Evolutionary conservation across 2,113 vertebrate genomes (phyloP).

Genomic region (Misgurnus mizolepis): DNA sequence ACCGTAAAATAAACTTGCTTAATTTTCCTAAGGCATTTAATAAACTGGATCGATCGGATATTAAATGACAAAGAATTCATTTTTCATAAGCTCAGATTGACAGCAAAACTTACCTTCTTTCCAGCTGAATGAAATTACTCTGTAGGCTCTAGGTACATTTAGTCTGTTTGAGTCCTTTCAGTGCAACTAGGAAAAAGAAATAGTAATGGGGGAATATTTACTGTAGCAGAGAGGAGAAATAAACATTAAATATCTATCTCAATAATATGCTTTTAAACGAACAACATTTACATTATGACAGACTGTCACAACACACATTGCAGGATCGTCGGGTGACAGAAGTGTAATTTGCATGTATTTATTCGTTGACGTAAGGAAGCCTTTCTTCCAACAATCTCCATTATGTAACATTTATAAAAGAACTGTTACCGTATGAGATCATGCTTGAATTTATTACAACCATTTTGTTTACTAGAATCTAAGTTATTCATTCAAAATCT

Average conservation of each 20-base stretch:
- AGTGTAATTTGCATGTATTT: constrained; percentile 15
- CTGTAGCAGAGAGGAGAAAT: background rate
- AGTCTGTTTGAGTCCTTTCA: background rate
- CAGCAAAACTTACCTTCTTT: background rate
- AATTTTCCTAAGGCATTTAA: background rate
- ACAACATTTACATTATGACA: constrained; percentile 44
- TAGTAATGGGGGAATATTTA: background rate
- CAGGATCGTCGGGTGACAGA: background rate
- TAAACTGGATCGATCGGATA: background rate
- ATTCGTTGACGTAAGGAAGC: background rate
- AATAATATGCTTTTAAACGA: constrained; percentile 40
- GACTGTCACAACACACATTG: constrained; percentile 39
- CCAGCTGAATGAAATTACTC: background rate
- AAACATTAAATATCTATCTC: constrained; percentile 25
- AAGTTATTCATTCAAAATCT: background rate
- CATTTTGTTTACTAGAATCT: background rate
- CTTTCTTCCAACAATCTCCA: background rate
- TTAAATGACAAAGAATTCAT: background rate
- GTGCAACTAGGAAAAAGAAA: background rate
- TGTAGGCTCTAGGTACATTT: too few species aligned
- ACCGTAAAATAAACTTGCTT: background rate
- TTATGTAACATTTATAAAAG: constrained; percentile 5
- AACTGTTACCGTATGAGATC: background rate
- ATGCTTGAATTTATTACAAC: background rate
- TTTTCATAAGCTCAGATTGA: background rate